A percentile compares a stretch with the other conserved stretches of the same genome.
phyloP scores from a whole-genome alignment of 2,797 vertebrate genomes.

The Diplodus sargus region DNA sequence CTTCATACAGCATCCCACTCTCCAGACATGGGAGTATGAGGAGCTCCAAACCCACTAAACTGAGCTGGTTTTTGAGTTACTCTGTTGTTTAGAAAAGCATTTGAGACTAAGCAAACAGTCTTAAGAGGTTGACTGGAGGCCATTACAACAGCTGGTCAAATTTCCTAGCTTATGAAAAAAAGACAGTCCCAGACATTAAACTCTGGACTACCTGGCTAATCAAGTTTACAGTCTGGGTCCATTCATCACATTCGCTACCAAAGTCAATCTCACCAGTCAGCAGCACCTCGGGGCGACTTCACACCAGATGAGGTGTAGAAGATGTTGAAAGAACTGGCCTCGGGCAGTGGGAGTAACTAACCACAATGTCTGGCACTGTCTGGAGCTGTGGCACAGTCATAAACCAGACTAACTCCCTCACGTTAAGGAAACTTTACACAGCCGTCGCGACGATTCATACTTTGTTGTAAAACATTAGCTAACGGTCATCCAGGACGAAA shows the following conservation, averaged over 20 bases:
- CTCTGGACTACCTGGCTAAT: background rate
- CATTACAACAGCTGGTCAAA: slow-evolving; percentile 51
- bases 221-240: background rate
- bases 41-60: background rate
- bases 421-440: background rate
- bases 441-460: too few relatives aligned
- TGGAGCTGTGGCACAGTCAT: slow-evolving; percentile 32
- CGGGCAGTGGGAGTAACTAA: slow-evolving; percentile 2
- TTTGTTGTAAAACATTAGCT: background rate
- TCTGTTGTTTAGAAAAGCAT: slow-evolving; percentile 28
- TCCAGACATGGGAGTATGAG: background rate
- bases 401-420: slow-evolving; percentile 21
- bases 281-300: background rate
- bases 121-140: slow-evolving; percentile 34
- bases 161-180: slow-evolving; percentile 19
- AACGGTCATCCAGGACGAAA: background rate
- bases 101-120: slow-evolving; percentile 23
- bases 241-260: background rate
- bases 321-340: slow-evolving; percentile 24
- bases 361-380: slow-evolving; percentile 22
- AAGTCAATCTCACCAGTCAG: background rate
- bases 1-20: background rate
- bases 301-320: background rate
- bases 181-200: background rate
- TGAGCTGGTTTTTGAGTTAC: slow-evolving; percentile 8